phyloP scores from a whole-genome alignment of 2,797 vertebrate genomes.

The Delichon dasypus region DNA sequence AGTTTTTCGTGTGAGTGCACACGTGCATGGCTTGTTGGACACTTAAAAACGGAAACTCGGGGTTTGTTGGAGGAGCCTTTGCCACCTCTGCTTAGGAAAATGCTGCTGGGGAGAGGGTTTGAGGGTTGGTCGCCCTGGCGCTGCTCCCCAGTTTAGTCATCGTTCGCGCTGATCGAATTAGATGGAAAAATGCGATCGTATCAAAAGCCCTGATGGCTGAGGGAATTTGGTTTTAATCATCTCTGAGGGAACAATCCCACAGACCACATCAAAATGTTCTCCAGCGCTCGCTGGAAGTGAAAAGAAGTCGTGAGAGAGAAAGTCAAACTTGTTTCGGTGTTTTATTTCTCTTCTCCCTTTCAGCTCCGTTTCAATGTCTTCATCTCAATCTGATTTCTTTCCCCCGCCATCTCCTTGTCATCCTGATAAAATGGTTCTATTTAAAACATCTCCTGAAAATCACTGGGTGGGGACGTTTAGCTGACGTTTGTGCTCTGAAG shows the following conservation, averaged over 20 bases:
- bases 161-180: not conserved
- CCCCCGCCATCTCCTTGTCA: not conserved
- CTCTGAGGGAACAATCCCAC: not conserved
- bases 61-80: not conserved
- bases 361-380: fast-evolving
- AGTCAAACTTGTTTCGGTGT: not conserved
- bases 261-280: not conserved
- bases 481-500: not conserved
- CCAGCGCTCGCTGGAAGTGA: not conserved
- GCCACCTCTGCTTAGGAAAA: not conserved
- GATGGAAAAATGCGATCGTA: not conserved
- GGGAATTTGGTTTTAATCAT: not conserved
- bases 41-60: not conserved
- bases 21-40: not conserved
- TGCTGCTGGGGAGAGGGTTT: not conserved
- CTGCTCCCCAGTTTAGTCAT: not conserved
- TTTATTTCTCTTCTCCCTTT: not conserved
- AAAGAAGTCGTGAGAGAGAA: not conserved
- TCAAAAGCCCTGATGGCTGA: not conserved
- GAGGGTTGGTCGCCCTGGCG: not conserved
- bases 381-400: not conserved
- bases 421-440: not conserved
- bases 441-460: not conserved
- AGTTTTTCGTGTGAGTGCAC: not conserved
- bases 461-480: not conserved